Evolutionary conservation across 1,140 invertebrate species (phyloP), one percentile per base, ranked within the genome.

Genomic region (Drosophila lini): DNA sequence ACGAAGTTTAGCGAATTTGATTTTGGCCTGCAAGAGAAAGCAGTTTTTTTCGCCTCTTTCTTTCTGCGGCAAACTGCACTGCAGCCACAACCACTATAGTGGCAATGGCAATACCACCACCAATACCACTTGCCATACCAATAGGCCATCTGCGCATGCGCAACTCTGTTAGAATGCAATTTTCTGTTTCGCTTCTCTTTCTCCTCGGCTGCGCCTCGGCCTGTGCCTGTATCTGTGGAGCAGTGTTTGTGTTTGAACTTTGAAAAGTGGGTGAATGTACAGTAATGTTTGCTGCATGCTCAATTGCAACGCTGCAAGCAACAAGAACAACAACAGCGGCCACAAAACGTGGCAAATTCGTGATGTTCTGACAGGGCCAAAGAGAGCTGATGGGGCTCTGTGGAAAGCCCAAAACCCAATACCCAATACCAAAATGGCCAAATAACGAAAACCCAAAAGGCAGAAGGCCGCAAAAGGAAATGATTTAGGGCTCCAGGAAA

Each of bases 201-300:
- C 65, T 80, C 63, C 75, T 32, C 45, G 50, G 50, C 50, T 36
- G 50, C 50, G 32, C 32, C 32, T 34, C 11, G n/a, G 10, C 41
- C 11, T 19, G n/a, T 40, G 22, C 42, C 7, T 65, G 34, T 56
- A 10, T 78, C 38, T 74, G 74, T 69, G 65, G 70, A 32, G 59
- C 42, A 78, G 62, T 85, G 50, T 88, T 61, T 88, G 69, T 88
- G 80, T 57, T 79, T 89, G 85, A 89, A 89, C 85, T 90, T 90
- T 88, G 75, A 90, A 91, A 91, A 91, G 90, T 91, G 90, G 90
- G 90, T 91, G 90, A 91, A 91, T 91, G 90, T 91, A 91, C 90
- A 91, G 90, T 91, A 85, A 89, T 89, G 84, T 89, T 89, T 89
- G 83, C 83, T 86, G 84, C 85, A 88, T 89, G 84, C 84, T 85